phyloP scores from a whole-genome alignment of 2,888 invertebrate species.

The Drosophila melanosoma region DNA sequence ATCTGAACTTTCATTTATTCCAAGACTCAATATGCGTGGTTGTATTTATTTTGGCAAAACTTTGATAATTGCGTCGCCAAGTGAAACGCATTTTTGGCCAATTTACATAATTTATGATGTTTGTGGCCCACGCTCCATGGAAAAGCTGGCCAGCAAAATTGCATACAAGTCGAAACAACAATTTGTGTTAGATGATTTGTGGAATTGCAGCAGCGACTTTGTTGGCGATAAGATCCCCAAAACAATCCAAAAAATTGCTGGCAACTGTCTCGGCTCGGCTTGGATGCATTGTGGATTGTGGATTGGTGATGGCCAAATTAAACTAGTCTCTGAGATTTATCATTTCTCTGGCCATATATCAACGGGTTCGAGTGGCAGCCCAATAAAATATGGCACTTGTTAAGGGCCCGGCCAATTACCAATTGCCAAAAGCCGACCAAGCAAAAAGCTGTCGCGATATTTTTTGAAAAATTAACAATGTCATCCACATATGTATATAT shows the following conservation, averaged over 20 bases:
- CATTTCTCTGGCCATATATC: constrained; percentile 70
- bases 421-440: constrained; percentile 51
- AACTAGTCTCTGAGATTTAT: constrained; percentile 75
- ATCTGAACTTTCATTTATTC: constrained; percentile 17
- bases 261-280: constrained; percentile 40
- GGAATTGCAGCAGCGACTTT: constrained; percentile 54
- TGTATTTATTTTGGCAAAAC: constrained; percentile 10
- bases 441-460: constrained; percentile 75
- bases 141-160: constrained; percentile 38
- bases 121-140: constrained; percentile 41
- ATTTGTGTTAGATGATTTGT: constrained; percentile 69
- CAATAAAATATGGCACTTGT: constrained; percentile 80
- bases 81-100: constrained; percentile 51
- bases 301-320: constrained; percentile 53
- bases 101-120: constrained; percentile 72
- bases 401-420: constrained; percentile 68
- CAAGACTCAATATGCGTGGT: neutral
- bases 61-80: constrained; percentile 54
- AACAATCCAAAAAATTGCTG: constrained; percentile 32
- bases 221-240: constrained; percentile 42
- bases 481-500: constrained; percentile 14
- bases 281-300: constrained; percentile 25
- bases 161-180: constrained; percentile 57
- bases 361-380: constrained; percentile 66
- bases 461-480: constrained; percentile 76